phyloP scores from a whole-genome alignment of 2,888 invertebrate genomes.

The Diarsia rubi region DNA sequence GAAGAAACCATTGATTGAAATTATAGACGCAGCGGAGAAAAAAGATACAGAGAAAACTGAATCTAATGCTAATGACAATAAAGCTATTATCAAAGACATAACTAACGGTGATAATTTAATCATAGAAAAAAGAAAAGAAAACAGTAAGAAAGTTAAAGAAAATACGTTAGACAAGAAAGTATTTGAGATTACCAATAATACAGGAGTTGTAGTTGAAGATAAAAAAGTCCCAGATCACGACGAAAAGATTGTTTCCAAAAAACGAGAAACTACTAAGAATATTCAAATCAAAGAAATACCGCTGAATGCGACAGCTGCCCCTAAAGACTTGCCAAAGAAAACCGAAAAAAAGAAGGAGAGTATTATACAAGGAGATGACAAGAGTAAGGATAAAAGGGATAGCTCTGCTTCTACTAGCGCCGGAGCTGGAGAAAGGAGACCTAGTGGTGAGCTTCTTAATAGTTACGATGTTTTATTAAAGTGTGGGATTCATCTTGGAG shows the following conservation, averaged over 20 bases:
- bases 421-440: slow-evolving; percentile 50
- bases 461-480: background rate
- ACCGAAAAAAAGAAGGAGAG: slow-evolving; percentile 52
- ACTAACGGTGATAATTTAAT: slow-evolving; percentile 60
- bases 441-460: slow-evolving; percentile 65
- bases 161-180: slow-evolving; percentile 1
- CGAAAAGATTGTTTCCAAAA: slow-evolving; percentile 73
- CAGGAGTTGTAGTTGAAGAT: slow-evolving; percentile 64
- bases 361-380: slow-evolving; percentile 50
- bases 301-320: slow-evolving; percentile 35
- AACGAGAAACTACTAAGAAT: slow-evolving; percentile 54
- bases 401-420: slow-evolving; percentile 48
- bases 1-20: slow-evolving; percentile 81
- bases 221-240: slow-evolving; percentile 77
- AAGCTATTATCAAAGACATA: slow-evolving; percentile 57
- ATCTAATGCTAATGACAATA: slow-evolving; percentile 43
- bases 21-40: slow-evolving; percentile 74
- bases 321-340: slow-evolving; percentile 55
- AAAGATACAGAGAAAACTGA: slow-evolving; percentile 59
- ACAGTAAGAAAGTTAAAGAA: slow-evolving; percentile 6
- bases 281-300: slow-evolving; percentile 71
- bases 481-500: background rate
- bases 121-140: slow-evolving; percentile 48
- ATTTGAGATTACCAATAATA: slow-evolving; percentile 2
- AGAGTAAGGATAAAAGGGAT: slow-evolving; percentile 36